A percentile compares a stretch with the other conserved stretches of the same genome.
Evolutionary conservation across 2,888 invertebrate species (phyloP).

Genomic region (Lottia scabra): DNA sequence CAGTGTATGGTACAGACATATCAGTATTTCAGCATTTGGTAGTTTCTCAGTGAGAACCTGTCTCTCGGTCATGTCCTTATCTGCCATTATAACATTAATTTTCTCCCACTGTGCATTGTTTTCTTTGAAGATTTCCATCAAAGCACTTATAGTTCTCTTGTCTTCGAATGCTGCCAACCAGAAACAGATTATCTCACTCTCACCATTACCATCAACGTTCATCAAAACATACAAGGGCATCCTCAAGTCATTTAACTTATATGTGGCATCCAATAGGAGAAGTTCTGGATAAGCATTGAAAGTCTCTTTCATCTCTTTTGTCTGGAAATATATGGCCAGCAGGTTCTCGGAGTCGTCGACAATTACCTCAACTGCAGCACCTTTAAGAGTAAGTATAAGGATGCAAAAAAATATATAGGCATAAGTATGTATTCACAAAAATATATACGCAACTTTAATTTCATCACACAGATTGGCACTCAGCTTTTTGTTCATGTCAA

Average conservation of each 20-base stretch:
- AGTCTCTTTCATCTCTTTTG: neutral
- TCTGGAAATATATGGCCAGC: neutral
- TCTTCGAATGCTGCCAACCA: constrained; percentile 22
- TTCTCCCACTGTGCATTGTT: neutral
- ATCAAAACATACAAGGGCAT: constrained; percentile 31
- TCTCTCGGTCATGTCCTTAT: constrained; percentile 36
- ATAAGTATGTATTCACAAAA: too few relatives aligned
- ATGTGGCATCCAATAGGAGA: constrained; percentile 27
- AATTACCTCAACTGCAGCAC: neutral
- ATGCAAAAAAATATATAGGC: too few relatives aligned
- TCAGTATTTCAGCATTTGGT: constrained; percentile 27
- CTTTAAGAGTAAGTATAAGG: neutral
- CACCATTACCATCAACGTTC: constrained; percentile 30
- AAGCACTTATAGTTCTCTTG: neutral
- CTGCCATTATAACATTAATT: constrained; percentile 20
- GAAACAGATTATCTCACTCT: constrained; percentile 26
- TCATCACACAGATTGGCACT: too few relatives aligned
- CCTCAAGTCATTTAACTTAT: constrained; percentile 25
- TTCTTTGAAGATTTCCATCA: neutral
- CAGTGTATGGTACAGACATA: constrained; percentile 35
- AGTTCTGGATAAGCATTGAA: constrained; percentile 31
- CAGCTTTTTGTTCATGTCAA: too few relatives aligned
- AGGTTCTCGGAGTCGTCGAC: neutral
- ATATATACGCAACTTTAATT: too few relatives aligned
- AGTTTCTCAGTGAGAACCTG: constrained; percentile 25